Percentiles rank a stretch among this genome's conserved stretches.
Evolutionary conservation across 2,888 invertebrate genomes (phyloP).

Genomic region (Microctonus brassicae): DNA sequence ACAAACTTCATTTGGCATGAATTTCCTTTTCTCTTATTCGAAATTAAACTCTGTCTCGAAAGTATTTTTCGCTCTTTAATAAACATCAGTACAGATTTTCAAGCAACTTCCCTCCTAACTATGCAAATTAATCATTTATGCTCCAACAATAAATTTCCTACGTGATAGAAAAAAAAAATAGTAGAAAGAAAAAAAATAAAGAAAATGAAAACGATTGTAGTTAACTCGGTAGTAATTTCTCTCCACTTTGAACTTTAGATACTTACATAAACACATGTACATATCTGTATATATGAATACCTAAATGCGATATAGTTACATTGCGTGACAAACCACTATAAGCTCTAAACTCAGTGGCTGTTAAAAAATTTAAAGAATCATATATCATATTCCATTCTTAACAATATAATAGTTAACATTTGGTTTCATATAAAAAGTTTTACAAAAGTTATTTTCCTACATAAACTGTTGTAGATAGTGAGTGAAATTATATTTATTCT

Average conservation of each 20-base stretch:
- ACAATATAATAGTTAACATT: neutral
- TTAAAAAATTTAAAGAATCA: neutral
- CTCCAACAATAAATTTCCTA: neutral
- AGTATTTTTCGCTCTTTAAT: neutral
- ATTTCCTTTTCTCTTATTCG: neutral
- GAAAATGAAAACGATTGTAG: neutral
- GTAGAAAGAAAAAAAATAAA: neutral
- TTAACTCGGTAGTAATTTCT: neutral
- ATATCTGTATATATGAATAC: neutral
- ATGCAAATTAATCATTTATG: neutral
- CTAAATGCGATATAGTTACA: neutral
- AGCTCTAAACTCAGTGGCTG: neutral
- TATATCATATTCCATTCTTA: neutral
- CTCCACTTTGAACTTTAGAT: neutral
- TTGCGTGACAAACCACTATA: neutral
- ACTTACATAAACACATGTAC: neutral
- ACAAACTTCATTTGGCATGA: neutral
- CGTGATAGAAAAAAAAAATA: neutral
- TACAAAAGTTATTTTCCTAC: neutral
- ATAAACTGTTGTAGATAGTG: neutral
- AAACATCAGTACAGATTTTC: neutral
- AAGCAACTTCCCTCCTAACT: neutral
- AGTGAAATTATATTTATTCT: neutral
- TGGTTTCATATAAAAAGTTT: slow-evolving; percentile 22
- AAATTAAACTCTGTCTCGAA: neutral